These are phyloP conservation scores for Pygocentrus nattereri DNA, from an alignment of 2,797 vertebrate species.

Conservation along the genomic window DNA sequence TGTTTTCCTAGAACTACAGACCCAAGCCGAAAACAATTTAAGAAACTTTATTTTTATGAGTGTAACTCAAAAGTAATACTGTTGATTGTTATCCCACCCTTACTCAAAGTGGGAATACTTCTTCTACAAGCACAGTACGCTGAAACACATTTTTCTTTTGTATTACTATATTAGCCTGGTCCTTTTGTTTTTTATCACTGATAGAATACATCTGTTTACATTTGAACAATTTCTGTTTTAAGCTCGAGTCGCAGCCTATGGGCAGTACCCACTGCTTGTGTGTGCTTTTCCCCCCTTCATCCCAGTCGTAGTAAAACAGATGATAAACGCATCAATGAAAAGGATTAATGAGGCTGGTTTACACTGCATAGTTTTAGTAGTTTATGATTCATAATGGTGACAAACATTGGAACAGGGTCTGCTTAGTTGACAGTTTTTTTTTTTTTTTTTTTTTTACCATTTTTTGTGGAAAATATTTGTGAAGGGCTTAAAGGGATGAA, in stretches of 20 bases:
- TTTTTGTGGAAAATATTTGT: slow-evolving; percentile 61
- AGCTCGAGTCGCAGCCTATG: not conserved
- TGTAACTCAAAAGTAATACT: too few species aligned
- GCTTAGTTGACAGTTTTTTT: slow-evolving; percentile 50
- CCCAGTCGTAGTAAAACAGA: not conserved
- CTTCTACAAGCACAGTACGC: not conserved
- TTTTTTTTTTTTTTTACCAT: slow-evolving; percentile 34
- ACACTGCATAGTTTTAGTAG: slow-evolving; percentile 48
- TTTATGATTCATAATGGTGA: slow-evolving; percentile 55
- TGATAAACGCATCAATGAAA: slow-evolving; percentile 32
- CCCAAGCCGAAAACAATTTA: too few species aligned
- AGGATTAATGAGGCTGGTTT: slow-evolving; percentile 35
- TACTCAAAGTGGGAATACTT: not conserved
- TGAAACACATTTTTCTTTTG: not conserved
- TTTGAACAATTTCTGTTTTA: not conserved
- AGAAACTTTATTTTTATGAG: too few species aligned
- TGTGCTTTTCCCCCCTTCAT: not conserved
- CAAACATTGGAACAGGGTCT: slow-evolving; percentile 53
- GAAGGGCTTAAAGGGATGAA: slow-evolving; percentile 59
- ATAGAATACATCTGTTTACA: not conserved
- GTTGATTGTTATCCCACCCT: not conserved
- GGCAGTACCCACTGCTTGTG: not conserved
- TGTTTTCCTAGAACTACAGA: too few species aligned
- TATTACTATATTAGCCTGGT: not conserved
- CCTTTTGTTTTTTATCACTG: not conserved